Evolutionary conservation across 2,797 vertebrate genomes (phyloP).

Genomic region (Siniperca scherzeri): DNA sequence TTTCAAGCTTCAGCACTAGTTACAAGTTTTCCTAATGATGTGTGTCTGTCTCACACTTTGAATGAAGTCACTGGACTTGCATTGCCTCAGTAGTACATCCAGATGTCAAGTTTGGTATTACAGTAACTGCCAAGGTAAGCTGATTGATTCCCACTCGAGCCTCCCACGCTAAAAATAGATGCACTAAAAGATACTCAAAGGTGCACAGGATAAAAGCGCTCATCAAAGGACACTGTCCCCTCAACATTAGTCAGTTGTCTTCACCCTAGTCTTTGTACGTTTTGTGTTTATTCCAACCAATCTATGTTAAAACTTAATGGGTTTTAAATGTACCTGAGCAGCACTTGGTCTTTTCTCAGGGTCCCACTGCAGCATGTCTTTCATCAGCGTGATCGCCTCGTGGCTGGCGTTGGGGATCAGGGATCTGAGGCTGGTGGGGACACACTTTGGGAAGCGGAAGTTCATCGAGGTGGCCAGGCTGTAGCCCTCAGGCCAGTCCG

Average conservation of each 20-base stretch:
- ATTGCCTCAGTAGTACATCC: not conserved
- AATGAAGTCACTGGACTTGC: not conserved
- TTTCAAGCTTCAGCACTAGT: not conserved
- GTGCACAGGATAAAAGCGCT: not conserved
- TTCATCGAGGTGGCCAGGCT: slow-evolving; percentile 92
- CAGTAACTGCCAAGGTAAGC: slow-evolving; percentile 17
- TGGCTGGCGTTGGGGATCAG: slow-evolving; percentile 94
- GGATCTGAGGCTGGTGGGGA: slow-evolving; percentile 91
- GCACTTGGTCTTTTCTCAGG: slow-evolving; percentile 94
- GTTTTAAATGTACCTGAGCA: slow-evolving; percentile 86
- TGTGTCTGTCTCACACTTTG: not conserved
- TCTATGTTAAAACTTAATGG: not conserved
- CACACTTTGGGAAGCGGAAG: slow-evolving; percentile 94
- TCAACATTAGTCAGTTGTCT: not conserved
- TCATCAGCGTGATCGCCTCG: slow-evolving; percentile 92
- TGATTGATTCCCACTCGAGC: slow-evolving; percentile 2
- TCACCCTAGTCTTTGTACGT: not conserved
- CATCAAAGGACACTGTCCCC: not conserved
- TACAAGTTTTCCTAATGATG: not conserved
- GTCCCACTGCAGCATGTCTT: slow-evolving; percentile 92
- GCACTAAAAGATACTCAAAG: slow-evolving; percentile 27
- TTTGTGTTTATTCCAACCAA: not conserved
- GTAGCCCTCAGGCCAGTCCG: slow-evolving; percentile 93
- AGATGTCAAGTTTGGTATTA: slow-evolving; percentile 18
- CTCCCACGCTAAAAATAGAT: slow-evolving; percentile 20